Conservation (phyloP, 2,113 vertebrate species). For the Cromileptes altivelis region DNA sequence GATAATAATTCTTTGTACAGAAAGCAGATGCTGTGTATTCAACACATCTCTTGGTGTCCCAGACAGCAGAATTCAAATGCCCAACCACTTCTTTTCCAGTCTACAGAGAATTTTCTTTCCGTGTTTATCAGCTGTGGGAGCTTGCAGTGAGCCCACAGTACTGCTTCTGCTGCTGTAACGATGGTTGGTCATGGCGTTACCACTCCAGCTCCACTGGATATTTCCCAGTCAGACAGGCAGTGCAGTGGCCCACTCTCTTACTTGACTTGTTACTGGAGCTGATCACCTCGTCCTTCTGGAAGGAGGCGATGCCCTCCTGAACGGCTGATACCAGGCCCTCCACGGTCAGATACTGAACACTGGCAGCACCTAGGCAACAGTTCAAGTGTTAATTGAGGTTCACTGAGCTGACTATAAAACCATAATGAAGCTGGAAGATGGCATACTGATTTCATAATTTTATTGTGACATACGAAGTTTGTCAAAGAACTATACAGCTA, state of each 20-base stretch:
- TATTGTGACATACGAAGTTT: background rate
- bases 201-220: constrained; percentile 97
- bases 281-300: constrained; percentile 80
- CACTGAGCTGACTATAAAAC: background rate
- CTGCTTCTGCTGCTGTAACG: background rate
- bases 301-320: constrained; percentile 87
- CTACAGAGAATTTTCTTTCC: background rate
- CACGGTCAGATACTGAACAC: constrained; percentile 94
- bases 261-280: constrained; percentile 71
- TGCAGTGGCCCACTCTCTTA: constrained; percentile 90
- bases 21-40: background rate
- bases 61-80: background rate
- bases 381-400: background rate
- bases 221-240: constrained; percentile 94
- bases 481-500: too few species aligned
- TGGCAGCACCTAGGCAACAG: constrained; percentile 90
- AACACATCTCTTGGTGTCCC: background rate
- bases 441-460: background rate
- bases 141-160: background rate
- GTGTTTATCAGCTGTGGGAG: background rate
- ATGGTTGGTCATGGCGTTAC: constrained; percentile 74
- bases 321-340: constrained; percentile 95
- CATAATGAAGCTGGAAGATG: background rate
- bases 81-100: background rate
- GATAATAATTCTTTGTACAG: background rate